Conservation (phyloP, 2,888 invertebrate genomes). For the Apotomis betuletana region DNA sequence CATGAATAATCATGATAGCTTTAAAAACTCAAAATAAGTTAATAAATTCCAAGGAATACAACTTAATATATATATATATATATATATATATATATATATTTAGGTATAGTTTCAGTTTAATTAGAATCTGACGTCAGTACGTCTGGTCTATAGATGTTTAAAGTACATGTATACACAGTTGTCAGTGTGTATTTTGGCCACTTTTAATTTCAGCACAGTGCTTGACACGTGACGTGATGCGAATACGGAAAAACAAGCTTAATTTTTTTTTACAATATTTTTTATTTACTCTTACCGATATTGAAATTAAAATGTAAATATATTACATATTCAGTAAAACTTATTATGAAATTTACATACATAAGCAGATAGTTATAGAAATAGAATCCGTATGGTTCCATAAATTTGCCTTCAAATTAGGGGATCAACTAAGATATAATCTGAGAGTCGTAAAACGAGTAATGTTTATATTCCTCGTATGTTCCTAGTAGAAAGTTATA, state of each 20-base stretch:
- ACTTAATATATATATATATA: no score
- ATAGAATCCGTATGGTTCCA: not conserved
- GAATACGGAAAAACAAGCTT: not conserved
- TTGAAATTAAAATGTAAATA: no score
- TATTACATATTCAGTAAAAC: no score
- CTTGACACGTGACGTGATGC: not conserved
- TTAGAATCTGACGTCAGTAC: slow-evolving; percentile 23
- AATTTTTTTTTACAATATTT: no score
- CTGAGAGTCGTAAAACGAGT: slow-evolving; percentile 20
- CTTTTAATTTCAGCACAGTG: not conserved
- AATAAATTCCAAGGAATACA: no score
- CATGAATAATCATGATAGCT: no score
- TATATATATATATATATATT: no score
- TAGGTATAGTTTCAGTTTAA: no score
- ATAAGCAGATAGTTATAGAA: not conserved
- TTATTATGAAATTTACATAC: no score
- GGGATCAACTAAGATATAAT: not conserved
- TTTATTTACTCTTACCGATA: no score
- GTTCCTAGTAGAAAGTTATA: slow-evolving; percentile 3
- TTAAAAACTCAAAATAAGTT: no score
- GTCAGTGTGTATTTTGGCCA: not conserved
- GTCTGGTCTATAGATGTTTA: slow-evolving; percentile 15
- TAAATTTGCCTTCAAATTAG: slow-evolving; percentile 10
- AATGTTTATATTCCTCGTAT: not conserved
- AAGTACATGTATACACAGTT: slow-evolving; percentile 22